Conservation (phyloP, 2,113 vertebrate species). For the Corvus cornix region DNA sequence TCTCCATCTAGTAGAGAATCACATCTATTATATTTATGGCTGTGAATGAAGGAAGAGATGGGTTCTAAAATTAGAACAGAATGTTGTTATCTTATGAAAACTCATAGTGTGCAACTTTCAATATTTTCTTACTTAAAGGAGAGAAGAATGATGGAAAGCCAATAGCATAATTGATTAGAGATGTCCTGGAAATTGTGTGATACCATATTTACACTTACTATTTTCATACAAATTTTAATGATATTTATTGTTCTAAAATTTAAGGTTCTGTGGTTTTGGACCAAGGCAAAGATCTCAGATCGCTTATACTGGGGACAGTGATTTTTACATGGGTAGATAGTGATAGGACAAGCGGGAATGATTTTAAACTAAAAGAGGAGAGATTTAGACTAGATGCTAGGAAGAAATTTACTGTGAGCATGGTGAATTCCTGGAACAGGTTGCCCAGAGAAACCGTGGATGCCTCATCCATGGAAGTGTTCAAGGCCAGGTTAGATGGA, state of each 20-base stretch:
- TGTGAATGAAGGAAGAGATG: not conserved
- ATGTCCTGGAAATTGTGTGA: not conserved
- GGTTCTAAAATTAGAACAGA: not conserved
- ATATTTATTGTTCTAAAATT: not conserved
- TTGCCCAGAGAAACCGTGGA: not conserved
- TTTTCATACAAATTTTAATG: not conserved
- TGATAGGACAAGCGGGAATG: not conserved
- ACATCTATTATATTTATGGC: not conserved
- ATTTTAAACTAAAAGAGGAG: not conserved
- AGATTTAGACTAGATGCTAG: not conserved
- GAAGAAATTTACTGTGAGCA: not conserved
- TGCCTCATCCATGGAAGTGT: not conserved
- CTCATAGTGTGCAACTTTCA: not conserved
- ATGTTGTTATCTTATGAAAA: not conserved
- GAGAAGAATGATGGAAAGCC: not conserved
- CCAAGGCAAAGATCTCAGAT: not conserved
- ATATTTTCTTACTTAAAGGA: not conserved
- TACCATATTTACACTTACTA: not conserved
- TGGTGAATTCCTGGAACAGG: not conserved
- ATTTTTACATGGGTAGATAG: not conserved
- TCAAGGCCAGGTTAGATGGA: not conserved
- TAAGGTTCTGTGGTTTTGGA: not conserved
- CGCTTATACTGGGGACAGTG: not conserved
- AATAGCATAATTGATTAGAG: not conserved
- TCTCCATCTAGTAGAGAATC: not conserved